Conservation (phyloP, 2,888 invertebrate genomes). For the Stramonita haemastoma region DNA sequence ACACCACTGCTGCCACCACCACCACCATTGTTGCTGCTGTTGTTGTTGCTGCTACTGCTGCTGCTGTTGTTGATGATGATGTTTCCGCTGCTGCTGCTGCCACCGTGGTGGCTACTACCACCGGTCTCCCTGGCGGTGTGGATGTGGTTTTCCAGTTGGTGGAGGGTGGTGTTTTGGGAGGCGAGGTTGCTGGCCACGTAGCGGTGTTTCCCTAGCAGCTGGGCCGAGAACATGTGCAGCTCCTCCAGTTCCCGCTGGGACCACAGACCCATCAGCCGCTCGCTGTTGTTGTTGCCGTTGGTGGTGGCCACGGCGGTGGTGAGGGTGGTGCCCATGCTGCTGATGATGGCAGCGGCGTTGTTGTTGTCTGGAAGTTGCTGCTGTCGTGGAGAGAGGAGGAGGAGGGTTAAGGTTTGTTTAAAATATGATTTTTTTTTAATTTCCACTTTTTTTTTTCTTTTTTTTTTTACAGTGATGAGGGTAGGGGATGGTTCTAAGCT, state of each 20-base stretch:
- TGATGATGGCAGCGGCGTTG: background rate
- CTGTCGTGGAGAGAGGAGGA: too few relatives aligned
- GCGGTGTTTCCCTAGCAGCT: slow-evolving; percentile 47
- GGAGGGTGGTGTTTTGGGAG: slow-evolving; percentile 41
- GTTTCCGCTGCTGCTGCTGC: slow-evolving; percentile 26
- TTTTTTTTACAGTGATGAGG: too few relatives aligned
- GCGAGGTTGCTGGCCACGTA: slow-evolving; percentile 43
- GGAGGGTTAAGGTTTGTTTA: too few relatives aligned
- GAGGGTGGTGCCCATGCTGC: background rate
- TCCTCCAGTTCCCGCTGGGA: slow-evolving; percentile 41
- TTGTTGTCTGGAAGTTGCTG: background rate
- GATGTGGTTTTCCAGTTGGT: slow-evolving; percentile 42
- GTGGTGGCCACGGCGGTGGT: background rate
- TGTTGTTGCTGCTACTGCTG: slow-evolving; percentile 20
- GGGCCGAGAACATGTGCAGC: slow-evolving; percentile 49
- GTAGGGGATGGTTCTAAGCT: too few relatives aligned
- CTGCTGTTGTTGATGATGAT: slow-evolving; percentile 20
- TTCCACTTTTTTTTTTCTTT: too few relatives aligned
- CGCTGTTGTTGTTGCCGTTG: background rate
- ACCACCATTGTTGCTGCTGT: slow-evolving; percentile 29
- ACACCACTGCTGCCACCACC: slow-evolving; percentile 10
- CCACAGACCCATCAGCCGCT: slow-evolving; percentile 32
- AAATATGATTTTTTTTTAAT: too few relatives aligned
- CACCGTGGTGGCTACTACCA: background rate
- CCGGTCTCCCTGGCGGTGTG: slow-evolving; percentile 38